Conservation (phyloP, 1,140 invertebrate species). For the Hormaphis cornu region DNA sequence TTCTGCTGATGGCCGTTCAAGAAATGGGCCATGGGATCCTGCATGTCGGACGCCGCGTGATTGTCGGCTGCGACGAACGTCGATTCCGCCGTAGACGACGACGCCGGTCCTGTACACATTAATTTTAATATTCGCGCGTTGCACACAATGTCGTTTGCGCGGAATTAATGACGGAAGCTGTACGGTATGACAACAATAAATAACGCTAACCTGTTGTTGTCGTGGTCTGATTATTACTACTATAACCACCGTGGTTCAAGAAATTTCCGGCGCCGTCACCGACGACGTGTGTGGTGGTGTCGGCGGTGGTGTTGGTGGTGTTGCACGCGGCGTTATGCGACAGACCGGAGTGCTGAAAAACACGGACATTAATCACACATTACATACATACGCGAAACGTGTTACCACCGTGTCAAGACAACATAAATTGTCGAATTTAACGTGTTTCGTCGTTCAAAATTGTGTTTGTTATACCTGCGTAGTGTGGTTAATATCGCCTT, state of each 20-base stretch:
- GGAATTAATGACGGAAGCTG: too few relatives aligned
- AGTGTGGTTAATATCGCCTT: too few relatives aligned
- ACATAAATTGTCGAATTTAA: too few relatives aligned
- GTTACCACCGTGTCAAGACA: too few relatives aligned
- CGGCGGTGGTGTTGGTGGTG: neutral
- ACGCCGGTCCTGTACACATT: neutral
- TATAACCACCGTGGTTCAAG: constrained; percentile 13
- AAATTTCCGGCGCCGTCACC: constrained; percentile 5
- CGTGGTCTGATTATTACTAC: constrained; percentile 9
- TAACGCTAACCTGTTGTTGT: constrained; percentile 5
- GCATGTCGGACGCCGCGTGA: neutral
- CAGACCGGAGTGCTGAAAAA: constrained; percentile 18
- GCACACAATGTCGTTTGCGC: too few relatives aligned
- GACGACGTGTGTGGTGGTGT: too few relatives aligned
- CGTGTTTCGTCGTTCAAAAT: too few relatives aligned
- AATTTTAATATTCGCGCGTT: too few relatives aligned
- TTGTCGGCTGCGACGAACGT: neutral
- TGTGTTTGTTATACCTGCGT: too few relatives aligned
- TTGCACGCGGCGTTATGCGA: constrained; percentile 17
- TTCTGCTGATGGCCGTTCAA: neutral
- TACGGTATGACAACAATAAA: neutral
- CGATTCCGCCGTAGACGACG: constrained; percentile 6
- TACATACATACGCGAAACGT: neutral
- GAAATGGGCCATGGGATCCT: constrained; percentile 9
- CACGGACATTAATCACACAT: too few relatives aligned